These are phyloP conservation scores for Asarcornis scutulata DNA, from an alignment of 2,113 vertebrate species.

Conservation along the genomic window DNA sequence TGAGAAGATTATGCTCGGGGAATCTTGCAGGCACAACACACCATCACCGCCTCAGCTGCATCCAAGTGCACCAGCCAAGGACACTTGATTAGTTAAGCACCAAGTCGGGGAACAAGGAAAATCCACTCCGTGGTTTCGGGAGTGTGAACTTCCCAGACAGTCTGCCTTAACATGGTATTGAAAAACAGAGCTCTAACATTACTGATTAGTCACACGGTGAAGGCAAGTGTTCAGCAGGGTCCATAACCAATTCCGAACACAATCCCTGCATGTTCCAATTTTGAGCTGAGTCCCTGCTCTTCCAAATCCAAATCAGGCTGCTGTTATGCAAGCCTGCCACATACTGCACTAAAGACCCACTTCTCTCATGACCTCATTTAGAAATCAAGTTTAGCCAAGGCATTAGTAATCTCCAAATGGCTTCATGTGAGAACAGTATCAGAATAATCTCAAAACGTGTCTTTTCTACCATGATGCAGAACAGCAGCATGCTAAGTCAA, in stretches of 20 bases:
- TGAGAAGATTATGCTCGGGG: not conserved
- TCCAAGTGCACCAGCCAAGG: not conserved
- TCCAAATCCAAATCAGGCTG: constrained; percentile 8
- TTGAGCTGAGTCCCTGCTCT: not conserved
- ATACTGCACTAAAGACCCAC: not conserved
- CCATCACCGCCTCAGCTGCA: not conserved
- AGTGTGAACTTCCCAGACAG: not conserved
- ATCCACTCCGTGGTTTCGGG: not conserved
- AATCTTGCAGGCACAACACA: not conserved
- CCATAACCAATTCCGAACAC: not conserved
- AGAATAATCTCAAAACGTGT: not conserved
- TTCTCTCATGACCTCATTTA: not conserved
- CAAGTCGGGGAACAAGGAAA: not conserved
- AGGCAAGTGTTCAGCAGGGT: not conserved
- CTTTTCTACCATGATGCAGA: not conserved
- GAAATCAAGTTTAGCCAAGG: not conserved
- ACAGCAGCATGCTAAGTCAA: not conserved
- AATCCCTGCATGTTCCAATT: not conserved
- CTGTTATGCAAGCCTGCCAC: constrained; percentile 12
- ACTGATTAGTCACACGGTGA: not conserved
- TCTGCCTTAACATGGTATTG: not conserved
- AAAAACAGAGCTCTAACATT: not conserved
- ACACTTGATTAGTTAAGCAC: not conserved
- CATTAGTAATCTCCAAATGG: not conserved
- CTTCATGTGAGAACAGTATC: not conserved